Evolutionary conservation across 2,888 invertebrate species (phyloP).

Genomic region (Ganaspis brasiliensis): DNA sequence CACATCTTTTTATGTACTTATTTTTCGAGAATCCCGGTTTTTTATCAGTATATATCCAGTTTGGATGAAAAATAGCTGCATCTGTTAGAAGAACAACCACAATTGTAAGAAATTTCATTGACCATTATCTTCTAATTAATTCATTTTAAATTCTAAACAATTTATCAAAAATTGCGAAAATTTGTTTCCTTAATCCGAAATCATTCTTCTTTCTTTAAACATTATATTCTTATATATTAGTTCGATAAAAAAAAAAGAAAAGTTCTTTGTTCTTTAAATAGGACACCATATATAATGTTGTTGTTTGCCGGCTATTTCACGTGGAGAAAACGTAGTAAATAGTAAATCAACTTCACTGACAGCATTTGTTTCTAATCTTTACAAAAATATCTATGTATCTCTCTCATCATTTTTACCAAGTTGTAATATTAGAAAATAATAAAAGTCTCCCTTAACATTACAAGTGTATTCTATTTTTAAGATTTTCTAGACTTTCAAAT

Average conservation of each 20-base stretch:
- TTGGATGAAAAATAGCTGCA: neutral
- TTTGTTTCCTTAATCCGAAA: neutral
- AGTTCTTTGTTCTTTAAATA: neutral
- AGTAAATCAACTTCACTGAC: neutral
- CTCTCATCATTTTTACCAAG: too few species aligned
- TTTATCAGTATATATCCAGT: constrained; percentile 24
- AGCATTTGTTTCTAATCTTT: neutral
- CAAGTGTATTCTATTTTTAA: too few species aligned
- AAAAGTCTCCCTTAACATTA: too few species aligned
- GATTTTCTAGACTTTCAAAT: too few species aligned
- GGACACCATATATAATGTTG: neutral
- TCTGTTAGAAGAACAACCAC: neutral
- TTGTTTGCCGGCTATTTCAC: neutral
- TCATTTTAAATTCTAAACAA: neutral
- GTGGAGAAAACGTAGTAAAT: neutral
- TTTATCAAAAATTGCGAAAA: neutral
- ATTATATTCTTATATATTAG: neutral
- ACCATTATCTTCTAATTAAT: neutral
- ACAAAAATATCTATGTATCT: neutral
- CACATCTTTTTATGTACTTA: constrained; percentile 30
- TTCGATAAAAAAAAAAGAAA: neutral
- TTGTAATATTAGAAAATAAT: too few species aligned
- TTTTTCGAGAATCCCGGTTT: constrained; percentile 16
- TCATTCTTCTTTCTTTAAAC: neutral
- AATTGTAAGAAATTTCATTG: neutral